phyloP scores from a whole-genome alignment of 1,140 invertebrate species.

The Gerris buenoi region DNA sequence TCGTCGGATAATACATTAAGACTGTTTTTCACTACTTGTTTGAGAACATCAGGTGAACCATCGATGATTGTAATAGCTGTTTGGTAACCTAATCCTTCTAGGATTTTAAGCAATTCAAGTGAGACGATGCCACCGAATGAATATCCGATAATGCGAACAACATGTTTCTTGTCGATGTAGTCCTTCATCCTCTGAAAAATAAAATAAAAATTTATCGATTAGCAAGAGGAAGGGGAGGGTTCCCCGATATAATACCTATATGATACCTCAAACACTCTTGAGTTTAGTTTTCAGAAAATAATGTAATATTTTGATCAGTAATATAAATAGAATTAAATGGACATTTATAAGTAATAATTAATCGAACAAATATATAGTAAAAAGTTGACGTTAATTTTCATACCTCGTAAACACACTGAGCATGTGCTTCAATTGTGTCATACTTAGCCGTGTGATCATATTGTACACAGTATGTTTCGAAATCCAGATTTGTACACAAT shows the following conservation, averaged over 20 bases:
- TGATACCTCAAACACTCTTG: neutral
- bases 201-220: neutral
- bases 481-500: constrained; percentile 39
- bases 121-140: constrained; percentile 46
- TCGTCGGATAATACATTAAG: constrained; percentile 13
- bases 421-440: constrained; percentile 15
- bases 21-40: constrained; percentile 15
- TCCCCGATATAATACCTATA: no score
- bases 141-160: constrained; percentile 45
- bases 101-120: constrained; percentile 35
- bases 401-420: no score
- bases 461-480: constrained; percentile 51
- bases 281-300: neutral
- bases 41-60: constrained; percentile 30
- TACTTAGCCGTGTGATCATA: constrained; percentile 29
- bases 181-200: neutral
- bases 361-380: no score
- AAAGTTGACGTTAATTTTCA: no score
- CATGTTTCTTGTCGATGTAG: constrained; percentile 16
- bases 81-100: constrained; percentile 39
- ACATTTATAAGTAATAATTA: no score
- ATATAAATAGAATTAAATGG: no score
- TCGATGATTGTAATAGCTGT: constrained; percentile 31
- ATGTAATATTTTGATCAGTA: neutral
- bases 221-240: neutral